Percentiles rank a stretch among this genome's conserved stretches.
Evolutionary conservation across 2,797 vertebrate genomes (phyloP).

Genomic region (Gymnothorax javanicus): DNA sequence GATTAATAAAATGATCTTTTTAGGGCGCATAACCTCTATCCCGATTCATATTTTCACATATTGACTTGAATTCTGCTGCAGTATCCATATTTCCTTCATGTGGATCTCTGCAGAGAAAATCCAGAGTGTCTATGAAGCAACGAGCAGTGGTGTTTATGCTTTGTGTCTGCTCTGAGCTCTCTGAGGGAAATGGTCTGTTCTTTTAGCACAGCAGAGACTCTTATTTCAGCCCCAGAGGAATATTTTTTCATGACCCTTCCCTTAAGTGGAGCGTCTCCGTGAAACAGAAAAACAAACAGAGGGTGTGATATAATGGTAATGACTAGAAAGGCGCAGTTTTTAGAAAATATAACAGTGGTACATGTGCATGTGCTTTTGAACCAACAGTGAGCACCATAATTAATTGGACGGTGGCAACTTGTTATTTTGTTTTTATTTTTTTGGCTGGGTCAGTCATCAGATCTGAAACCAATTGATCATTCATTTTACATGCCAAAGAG

Average conservation of each 20-base stretch:
- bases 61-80: conserved; percentile 7
- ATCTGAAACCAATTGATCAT: too few species aligned
- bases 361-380: too few species aligned
- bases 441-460: too few species aligned
- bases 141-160: conserved; percentile 51
- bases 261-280: conserved; percentile 31
- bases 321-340: too few species aligned
- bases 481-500: too few species aligned
- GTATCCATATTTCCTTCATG: background rate
- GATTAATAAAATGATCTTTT: background rate
- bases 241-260: conserved; percentile 53
- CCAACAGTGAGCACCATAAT: too few species aligned
- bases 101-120: background rate
- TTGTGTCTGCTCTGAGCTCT: conserved; percentile 52
- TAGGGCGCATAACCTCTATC: background rate
- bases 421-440: too few species aligned
- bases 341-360: too few species aligned
- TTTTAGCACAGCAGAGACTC: conserved; percentile 44
- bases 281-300: conserved; percentile 24
- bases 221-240: conserved; percentile 52
- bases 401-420: too few species aligned
- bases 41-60: background rate
- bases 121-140: conserved; percentile 8
- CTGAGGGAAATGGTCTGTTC: conserved; percentile 36
- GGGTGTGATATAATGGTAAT: background rate